phyloP scores from a whole-genome alignment of 2,113 vertebrate species.

The Brachyistius frenatus region DNA sequence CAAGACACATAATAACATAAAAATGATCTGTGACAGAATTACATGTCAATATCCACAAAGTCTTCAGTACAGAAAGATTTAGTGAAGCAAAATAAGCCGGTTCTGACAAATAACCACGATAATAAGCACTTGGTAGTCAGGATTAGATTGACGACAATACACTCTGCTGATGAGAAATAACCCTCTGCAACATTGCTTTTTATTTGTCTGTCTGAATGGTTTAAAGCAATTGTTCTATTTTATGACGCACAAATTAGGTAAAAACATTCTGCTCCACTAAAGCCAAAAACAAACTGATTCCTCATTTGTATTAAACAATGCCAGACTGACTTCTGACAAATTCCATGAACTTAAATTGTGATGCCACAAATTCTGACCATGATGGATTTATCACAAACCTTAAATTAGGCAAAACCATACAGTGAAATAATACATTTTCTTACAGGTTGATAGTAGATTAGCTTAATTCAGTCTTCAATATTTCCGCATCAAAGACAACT shows the following conservation, averaged over 20 bases:
- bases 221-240: conserved; percentile 14
- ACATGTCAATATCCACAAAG: not conserved
- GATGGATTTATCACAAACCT: not conserved
- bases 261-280: conserved; percentile 33
- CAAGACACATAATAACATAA: not conserved
- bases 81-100: conserved; percentile 23
- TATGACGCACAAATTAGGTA: conserved; percentile 37
- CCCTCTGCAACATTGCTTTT: conserved; percentile 26
- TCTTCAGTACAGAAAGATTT: conserved; percentile 16
- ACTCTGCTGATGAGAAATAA: conserved; percentile 24
- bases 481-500: conserved; percentile 21
- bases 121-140: not conserved
- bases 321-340: not conserved
- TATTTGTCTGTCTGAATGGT: conserved; percentile 25
- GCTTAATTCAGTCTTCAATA: not conserved
- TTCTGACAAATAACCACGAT: conserved; percentile 21
- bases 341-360: not conserved
- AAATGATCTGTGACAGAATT: not conserved
- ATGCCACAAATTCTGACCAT: not conserved
- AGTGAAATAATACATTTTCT: not conserved
- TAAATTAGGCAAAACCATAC: not conserved
- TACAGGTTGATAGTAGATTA: not conserved
- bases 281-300: conserved; percentile 31
- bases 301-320: conserved; percentile 27
- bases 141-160: conserved; percentile 30